phyloP scores from a whole-genome alignment of 2,888 invertebrate species.

The Lepidochitona cinerea region DNA sequence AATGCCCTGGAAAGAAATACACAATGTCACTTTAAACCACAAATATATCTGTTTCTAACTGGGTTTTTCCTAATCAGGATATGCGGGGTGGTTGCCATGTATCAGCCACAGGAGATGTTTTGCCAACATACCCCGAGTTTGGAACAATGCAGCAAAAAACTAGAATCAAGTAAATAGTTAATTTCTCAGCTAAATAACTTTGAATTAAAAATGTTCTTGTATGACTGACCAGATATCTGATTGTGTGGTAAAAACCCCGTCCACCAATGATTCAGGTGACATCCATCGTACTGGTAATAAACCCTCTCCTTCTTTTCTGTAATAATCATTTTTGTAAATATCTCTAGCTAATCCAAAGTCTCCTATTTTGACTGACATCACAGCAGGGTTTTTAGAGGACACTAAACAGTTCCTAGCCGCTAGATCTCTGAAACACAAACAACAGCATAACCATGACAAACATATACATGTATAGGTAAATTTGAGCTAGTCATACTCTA shows the following conservation, averaged over 20 bases:
- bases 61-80: too few species aligned
- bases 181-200: too few species aligned
- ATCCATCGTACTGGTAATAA: constrained; percentile 97
- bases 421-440: constrained; percentile 80
- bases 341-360: constrained; percentile 98
- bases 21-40: too few species aligned
- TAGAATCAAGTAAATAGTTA: too few species aligned
- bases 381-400: constrained; percentile 57
- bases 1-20: constrained; percentile 69
- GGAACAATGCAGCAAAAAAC: too few species aligned
- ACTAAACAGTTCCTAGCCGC: constrained; percentile 97
- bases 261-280: constrained; percentile 96
- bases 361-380: constrained; percentile 93
- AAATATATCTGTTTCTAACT: too few species aligned
- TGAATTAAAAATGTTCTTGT: too few species aligned
- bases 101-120: too few species aligned
- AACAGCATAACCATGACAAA: neutral
- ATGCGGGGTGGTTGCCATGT: too few species aligned
- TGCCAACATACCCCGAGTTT: too few species aligned
- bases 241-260: constrained; percentile 96
- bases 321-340: constrained; percentile 97
- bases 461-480: too few species aligned
- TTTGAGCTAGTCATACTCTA: too few species aligned
- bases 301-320: constrained; percentile 92
- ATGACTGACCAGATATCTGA: constrained; percentile 90